These are phyloP conservation scores for Apostichopus californicus DNA, from an alignment of 35 echinoderm and acorn worm species.

Conservation along the genomic window DNA sequence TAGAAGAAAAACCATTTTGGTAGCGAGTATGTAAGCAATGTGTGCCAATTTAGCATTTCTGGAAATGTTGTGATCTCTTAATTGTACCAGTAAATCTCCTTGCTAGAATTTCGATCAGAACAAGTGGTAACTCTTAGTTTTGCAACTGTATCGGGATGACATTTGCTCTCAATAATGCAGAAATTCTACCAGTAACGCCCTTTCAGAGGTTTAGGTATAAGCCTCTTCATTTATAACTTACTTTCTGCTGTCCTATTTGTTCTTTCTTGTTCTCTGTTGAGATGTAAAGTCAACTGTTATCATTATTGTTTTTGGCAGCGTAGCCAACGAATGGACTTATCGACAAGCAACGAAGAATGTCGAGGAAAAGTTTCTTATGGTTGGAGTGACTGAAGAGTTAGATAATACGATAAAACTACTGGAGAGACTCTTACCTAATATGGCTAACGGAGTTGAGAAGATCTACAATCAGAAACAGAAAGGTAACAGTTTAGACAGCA, in stretches of 20 bases:
- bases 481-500: background rate
- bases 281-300: background rate
- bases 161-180: too few relatives aligned
- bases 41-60: too few relatives aligned
- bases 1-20: too few relatives aligned
- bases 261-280: background rate
- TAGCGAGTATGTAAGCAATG: too few relatives aligned
- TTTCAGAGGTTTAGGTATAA: too few relatives aligned
- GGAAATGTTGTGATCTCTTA: too few relatives aligned
- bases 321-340: conserved; percentile 49
- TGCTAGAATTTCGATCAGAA: too few relatives aligned
- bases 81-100: too few relatives aligned
- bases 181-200: too few relatives aligned
- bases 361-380: conserved; percentile 20
- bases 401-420: conserved; percentile 12
- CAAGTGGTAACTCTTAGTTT: too few relatives aligned
- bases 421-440: conserved; percentile 19
- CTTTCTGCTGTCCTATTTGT: background rate
- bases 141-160: too few relatives aligned
- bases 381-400: conserved; percentile 33
- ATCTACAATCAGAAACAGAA: conserved; percentile 13
- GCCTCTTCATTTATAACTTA: too few relatives aligned
- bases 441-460: background rate
- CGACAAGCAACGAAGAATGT: conserved; percentile 3
- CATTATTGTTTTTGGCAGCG: background rate